Conservation (phyloP, 2,797 vertebrate genomes). For the Rhabdomys pumilio region DNA sequence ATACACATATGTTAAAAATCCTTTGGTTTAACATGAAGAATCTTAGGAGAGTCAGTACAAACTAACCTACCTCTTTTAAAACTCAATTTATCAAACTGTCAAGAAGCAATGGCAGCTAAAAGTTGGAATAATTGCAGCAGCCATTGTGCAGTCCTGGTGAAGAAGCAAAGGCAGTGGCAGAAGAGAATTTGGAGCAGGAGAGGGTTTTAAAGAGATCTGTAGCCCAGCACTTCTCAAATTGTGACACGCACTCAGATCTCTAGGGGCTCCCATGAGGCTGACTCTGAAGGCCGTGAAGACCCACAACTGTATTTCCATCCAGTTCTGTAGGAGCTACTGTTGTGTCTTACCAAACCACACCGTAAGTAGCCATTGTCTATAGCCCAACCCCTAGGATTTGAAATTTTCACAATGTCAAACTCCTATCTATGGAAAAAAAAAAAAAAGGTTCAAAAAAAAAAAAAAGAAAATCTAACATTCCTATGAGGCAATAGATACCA, state of each 20-base stretch:
- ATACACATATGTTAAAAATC: slow-evolving; percentile 16
- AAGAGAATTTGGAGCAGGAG: slow-evolving; percentile 7
- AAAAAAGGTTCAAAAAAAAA: neutral
- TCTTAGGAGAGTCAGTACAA: neutral
- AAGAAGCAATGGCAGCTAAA: neutral
- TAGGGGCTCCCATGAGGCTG: neutral
- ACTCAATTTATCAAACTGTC: neutral
- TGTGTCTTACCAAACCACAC: neutral
- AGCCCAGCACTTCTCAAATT: neutral
- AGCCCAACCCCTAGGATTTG: neutral
- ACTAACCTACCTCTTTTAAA: slow-evolving; percentile 30
- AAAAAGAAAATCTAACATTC: neutral
- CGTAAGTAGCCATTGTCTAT: neutral
- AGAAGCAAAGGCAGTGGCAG: slow-evolving; percentile 9
- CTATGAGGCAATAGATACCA: slow-evolving; percentile 30
- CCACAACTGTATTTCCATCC: neutral
- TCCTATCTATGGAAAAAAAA: slow-evolving; percentile 29
- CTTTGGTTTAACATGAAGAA: slow-evolving; percentile 59
- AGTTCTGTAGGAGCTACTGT: neutral
- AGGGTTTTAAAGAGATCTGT: neutral
- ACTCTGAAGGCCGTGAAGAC: neutral
- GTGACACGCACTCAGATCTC: neutral
- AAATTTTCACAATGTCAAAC: slow-evolving; percentile 25
- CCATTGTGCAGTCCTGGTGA: neutral
- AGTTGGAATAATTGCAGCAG: neutral